Evolutionary conservation across 2,888 invertebrate genomes (phyloP).

Genomic region (Sinopyrophorus schimmeli): DNA sequence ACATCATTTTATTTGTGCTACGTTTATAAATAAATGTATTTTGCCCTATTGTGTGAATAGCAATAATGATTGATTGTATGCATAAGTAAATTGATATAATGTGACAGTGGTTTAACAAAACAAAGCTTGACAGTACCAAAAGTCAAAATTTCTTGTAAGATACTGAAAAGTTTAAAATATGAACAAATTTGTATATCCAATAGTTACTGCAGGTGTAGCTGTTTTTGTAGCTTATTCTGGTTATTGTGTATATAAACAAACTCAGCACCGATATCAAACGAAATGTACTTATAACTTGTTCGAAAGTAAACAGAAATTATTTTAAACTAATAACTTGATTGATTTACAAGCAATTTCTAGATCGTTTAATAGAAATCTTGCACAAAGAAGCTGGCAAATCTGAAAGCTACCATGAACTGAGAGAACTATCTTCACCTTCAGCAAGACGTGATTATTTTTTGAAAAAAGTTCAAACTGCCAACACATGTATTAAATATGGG

Average conservation of each 20-base stretch:
- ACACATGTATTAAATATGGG: slow-evolving; percentile 12
- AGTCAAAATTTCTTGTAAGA: slow-evolving; percentile 22
- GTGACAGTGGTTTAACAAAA: too few relatives aligned
- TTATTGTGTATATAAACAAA: slow-evolving; percentile 23
- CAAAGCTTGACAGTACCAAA: neutral
- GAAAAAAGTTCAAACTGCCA: slow-evolving; percentile 21
- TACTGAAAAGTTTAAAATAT: slow-evolving; percentile 6
- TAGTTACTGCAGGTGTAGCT: slow-evolving; percentile 17
- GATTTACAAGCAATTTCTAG: slow-evolving; percentile 12
- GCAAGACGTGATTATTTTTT: slow-evolving; percentile 22
- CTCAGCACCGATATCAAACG: slow-evolving; percentile 3
- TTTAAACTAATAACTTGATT: neutral
- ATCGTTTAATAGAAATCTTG: slow-evolving; percentile 22
- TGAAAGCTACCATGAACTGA: slow-evolving; percentile 2
- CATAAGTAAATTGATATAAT: too few relatives aligned
- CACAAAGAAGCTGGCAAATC: slow-evolving; percentile 17
- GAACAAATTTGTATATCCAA: slow-evolving; percentile 16
- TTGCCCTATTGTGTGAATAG: slow-evolving; percentile 12
- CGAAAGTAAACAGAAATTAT: slow-evolving; percentile 15
- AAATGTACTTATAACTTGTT: slow-evolving; percentile 20
- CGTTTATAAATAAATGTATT: slow-evolving; percentile 19
- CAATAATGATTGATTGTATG: too few relatives aligned
- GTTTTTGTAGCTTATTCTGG: slow-evolving; percentile 26
- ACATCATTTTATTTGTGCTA: slow-evolving; percentile 18
- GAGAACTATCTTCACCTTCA: slow-evolving; percentile 10